These are phyloP conservation scores for Cyphomyrus discorhynchus DNA, from an alignment of 2,113 vertebrate genomes.

Conservation along the genomic window DNA sequence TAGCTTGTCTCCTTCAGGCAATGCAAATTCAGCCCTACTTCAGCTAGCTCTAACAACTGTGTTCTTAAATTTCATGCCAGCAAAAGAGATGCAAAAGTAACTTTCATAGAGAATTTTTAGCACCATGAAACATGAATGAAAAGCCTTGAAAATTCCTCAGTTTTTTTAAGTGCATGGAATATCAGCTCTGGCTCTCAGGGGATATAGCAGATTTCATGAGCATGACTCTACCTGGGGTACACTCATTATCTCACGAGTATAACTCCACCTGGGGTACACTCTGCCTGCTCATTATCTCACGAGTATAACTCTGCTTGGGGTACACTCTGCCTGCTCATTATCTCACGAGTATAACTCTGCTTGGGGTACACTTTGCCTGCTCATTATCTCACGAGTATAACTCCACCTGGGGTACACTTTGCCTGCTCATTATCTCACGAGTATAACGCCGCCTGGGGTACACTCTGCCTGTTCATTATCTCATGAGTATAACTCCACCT, in stretches of 20 bases:
- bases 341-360: neutral
- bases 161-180: slow-evolving; percentile 53
- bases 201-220: slow-evolving; percentile 41
- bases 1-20: neutral
- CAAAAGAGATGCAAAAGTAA: neutral
- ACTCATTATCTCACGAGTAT: neutral
- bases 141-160: neutral
- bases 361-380: too few relatives aligned
- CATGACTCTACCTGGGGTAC: neutral
- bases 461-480: neutral
- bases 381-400: neutral
- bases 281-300: neutral
- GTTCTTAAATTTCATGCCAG: neutral
- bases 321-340: neutral
- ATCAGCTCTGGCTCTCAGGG: slow-evolving; percentile 49
- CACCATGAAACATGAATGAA: slow-evolving; percentile 17
- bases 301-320: neutral
- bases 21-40: neutral
- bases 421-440: neutral
- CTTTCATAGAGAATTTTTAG: slow-evolving; percentile 20
- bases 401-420: neutral
- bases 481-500: neutral
- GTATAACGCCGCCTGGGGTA: neutral
- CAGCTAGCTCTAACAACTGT: neutral
- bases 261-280: neutral